These are phyloP conservation scores for Boloria selene DNA, from an alignment of 2,888 invertebrate species.

Conservation along the genomic window DNA sequence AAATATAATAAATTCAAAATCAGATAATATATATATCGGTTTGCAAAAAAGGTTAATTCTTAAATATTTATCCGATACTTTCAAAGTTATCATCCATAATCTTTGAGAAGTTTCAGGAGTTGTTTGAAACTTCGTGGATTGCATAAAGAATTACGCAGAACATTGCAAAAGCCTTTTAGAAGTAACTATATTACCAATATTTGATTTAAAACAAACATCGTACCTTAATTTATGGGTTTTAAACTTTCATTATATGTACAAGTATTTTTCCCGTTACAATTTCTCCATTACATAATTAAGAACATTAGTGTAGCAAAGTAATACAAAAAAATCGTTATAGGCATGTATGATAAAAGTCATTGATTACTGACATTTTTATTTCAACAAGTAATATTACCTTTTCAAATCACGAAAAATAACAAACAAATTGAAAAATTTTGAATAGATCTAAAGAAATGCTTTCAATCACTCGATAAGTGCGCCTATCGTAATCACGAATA, in stretches of 20 bases:
- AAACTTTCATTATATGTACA: too few relatives aligned
- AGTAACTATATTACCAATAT: neutral
- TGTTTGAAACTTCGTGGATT: constrained; percentile 35
- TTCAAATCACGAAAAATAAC: constrained; percentile 1
- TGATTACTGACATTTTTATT: neutral
- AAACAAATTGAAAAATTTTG: constrained; percentile 1
- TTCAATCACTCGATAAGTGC: constrained; percentile 29
- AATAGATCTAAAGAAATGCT: constrained; percentile 14
- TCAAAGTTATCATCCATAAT: constrained; percentile 33
- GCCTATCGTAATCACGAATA: constrained; percentile 10
- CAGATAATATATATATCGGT: constrained; percentile 14
- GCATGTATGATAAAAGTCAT: neutral
- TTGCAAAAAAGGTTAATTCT: constrained; percentile 27
- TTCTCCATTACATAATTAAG: too few relatives aligned
- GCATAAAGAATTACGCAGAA: constrained; percentile 40
- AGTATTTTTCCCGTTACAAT: too few relatives aligned
- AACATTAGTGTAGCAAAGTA: too few relatives aligned
- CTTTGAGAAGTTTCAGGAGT: constrained; percentile 38
- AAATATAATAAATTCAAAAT: too few relatives aligned
- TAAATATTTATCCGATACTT: constrained; percentile 39
- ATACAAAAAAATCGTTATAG: neutral
- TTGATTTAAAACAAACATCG: neutral
- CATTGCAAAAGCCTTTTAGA: constrained; percentile 26
- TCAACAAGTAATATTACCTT: neutral
- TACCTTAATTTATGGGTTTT: neutral